Evolutionary conservation across 2,888 invertebrate species (phyloP).

Genomic region (Incurvaria masculella): DNA sequence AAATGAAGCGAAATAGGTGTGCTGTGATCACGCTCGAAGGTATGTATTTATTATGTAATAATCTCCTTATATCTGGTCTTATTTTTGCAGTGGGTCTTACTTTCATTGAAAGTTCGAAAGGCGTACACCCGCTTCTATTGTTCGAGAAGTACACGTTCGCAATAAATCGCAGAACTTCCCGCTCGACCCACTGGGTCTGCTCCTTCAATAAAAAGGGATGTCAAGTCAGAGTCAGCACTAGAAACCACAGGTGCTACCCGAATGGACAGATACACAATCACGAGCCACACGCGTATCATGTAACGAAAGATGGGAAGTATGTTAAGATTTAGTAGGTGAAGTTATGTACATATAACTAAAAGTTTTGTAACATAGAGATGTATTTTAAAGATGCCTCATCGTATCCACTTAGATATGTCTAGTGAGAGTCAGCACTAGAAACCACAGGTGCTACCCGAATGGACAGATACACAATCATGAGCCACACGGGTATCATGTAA

Average conservation of each 20-base stretch:
- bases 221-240: slow-evolving; percentile 39
- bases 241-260: slow-evolving; percentile 26
- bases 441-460: slow-evolving; percentile 23
- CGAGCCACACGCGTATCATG: slow-evolving; percentile 23
- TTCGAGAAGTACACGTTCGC: not conserved
- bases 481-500: slow-evolving; percentile 23
- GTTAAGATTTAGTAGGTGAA: not conserved
- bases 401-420: slow-evolving; percentile 45
- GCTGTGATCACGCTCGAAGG: too few species aligned
- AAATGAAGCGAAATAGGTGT: too few species aligned
- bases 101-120: too few species aligned
- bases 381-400: too few species aligned
- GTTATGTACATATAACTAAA: too few species aligned
- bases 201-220: slow-evolving; percentile 44
- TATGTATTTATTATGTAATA: too few species aligned
- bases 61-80: too few species aligned
- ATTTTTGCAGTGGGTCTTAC: too few species aligned
- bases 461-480: slow-evolving; percentile 36
- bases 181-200: slow-evolving; percentile 38
- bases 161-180: not conserved
- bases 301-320: slow-evolving; percentile 3
- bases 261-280: slow-evolving; percentile 36
- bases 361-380: too few species aligned
- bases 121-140: too few species aligned
- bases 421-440: slow-evolving; percentile 40